Conservation (phyloP, 2,888 invertebrate species). For the Chorisops tibialis region DNA sequence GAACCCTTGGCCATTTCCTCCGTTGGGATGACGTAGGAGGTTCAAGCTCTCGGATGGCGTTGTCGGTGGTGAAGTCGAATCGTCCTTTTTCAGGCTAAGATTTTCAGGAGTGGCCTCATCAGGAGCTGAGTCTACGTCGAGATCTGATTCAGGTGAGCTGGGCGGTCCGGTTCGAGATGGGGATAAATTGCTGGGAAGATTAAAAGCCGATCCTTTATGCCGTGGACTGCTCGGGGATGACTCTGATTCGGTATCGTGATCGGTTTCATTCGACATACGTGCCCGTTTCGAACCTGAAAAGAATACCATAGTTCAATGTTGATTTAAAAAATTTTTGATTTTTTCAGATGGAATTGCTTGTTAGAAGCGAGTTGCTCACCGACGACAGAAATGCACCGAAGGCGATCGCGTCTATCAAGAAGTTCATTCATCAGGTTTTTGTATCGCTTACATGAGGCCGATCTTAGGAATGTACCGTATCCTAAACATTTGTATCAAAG, state of each 20-base stretch:
- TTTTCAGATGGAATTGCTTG: too few species aligned
- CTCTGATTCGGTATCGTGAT: constrained; percentile 52
- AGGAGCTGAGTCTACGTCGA: constrained; percentile 53
- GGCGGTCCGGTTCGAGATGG: constrained; percentile 51
- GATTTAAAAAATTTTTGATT: too few species aligned
- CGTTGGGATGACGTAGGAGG: constrained; percentile 41
- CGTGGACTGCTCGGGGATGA: constrained; percentile 51
- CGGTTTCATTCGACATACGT: constrained; percentile 51
- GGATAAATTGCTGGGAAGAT: constrained; percentile 47
- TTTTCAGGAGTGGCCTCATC: constrained; percentile 71
- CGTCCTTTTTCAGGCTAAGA: constrained; percentile 69
- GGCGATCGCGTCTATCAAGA: too few species aligned
- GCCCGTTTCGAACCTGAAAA: constrained; percentile 49
- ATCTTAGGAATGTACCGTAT: too few species aligned
- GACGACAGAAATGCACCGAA: too few species aligned
- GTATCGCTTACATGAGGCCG: too few species aligned
- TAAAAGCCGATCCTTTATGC: constrained; percentile 39
- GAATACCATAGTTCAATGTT: neutral
- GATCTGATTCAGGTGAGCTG: constrained; percentile 52
- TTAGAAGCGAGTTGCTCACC: too few species aligned
- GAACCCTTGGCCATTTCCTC: constrained; percentile 50
- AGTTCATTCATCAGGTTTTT: too few species aligned
- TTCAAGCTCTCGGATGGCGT: constrained; percentile 47
- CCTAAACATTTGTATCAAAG: too few species aligned
- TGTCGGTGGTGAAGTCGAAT: constrained; percentile 52